Percentiles rank a stretch among this genome's conserved stretches.
Evolutionary conservation across 2,797 vertebrate genomes (phyloP).

Genomic region (Pangasius djambal): DNA sequence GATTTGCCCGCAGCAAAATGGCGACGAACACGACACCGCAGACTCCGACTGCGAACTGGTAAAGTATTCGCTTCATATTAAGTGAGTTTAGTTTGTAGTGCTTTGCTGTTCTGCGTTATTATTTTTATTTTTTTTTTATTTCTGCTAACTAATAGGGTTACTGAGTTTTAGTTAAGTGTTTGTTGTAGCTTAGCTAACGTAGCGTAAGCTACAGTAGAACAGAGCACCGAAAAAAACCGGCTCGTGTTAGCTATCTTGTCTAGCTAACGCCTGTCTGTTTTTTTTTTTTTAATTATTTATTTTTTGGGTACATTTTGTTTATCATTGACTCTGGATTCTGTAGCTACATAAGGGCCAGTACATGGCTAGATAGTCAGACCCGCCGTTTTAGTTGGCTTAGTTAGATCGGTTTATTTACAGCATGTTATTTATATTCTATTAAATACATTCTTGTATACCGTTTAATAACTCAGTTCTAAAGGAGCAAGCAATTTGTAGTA

Average conservation of each 20-base stretch:
- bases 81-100: background rate
- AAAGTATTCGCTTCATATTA: constrained; percentile 45
- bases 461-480: background rate
- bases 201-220: background rate
- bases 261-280: background rate
- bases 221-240: background rate
- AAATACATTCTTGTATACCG: background rate
- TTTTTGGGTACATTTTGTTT: background rate
- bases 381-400: background rate
- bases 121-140: background rate
- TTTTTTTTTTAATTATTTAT: background rate
- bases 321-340: background rate
- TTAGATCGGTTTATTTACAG: background rate
- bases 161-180: background rate
- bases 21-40: constrained; percentile 78
- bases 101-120: background rate
- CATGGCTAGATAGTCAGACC: background rate
- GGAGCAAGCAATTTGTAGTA: background rate
- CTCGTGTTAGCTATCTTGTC: background rate
- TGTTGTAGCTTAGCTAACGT: background rate
- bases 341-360: background rate
- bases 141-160: background rate
- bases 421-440: background rate
- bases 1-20: constrained; percentile 72
- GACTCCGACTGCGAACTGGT: constrained; percentile 72